These are phyloP conservation scores for Proterorhinus semilunaris DNA, from an alignment of 2,113 vertebrate genomes.

Conservation along the genomic window DNA sequence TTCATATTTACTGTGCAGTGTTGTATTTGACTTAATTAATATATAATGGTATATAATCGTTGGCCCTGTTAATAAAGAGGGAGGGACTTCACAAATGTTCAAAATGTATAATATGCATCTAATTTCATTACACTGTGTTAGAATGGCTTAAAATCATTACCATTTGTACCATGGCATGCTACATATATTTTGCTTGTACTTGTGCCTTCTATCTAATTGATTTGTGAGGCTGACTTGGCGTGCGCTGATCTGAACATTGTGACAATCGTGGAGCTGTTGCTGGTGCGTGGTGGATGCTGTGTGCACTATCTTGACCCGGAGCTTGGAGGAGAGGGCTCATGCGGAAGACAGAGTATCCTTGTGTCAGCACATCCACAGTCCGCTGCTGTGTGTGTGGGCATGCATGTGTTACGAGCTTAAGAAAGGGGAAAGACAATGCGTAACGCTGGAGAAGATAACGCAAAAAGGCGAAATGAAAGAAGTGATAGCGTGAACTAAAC, in stretches of 20 bases:
- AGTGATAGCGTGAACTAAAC: constrained; percentile 25
- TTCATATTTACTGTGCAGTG: neutral
- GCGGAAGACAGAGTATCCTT: constrained; percentile 51
- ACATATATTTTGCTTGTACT: neutral
- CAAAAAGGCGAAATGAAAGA: constrained; percentile 29
- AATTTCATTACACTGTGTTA: neutral
- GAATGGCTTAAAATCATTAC: neutral
- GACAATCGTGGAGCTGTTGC: constrained; percentile 28
- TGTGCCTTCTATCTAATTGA: neutral
- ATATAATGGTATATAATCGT: neutral
- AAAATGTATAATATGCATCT: neutral
- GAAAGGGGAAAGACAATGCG: constrained; percentile 29
- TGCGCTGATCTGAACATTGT: constrained; percentile 17
- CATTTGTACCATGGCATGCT: neutral
- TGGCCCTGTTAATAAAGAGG: neutral
- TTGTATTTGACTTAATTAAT: neutral
- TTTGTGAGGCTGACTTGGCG: neutral
- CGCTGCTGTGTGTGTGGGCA: constrained; percentile 21
- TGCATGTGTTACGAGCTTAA: constrained; percentile 53
- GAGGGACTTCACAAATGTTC: neutral
- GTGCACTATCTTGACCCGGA: constrained; percentile 45
- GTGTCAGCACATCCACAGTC: constrained; percentile 66
- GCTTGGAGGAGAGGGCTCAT: constrained; percentile 55
- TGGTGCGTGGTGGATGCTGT: constrained; percentile 39
- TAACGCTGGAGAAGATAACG: constrained; percentile 38